Conservation (phyloP, 2,888 invertebrate species). For the Lissonota sp. region DNA sequence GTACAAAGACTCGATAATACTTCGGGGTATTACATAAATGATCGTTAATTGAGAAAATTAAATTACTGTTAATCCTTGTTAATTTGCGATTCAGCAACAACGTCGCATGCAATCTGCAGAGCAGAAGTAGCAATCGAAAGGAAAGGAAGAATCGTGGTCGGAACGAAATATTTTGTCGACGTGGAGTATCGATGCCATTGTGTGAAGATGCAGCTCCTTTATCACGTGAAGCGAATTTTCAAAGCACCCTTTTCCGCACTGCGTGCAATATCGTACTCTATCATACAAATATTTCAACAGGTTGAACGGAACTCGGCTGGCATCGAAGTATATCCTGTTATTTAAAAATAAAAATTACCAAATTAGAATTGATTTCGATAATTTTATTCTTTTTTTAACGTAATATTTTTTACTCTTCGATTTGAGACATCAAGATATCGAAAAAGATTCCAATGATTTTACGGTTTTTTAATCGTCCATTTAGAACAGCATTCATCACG, state of each 20-base stretch:
- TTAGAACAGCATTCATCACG: slow-evolving; percentile 19
- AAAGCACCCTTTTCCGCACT: slow-evolving; percentile 85
- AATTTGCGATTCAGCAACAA: background rate
- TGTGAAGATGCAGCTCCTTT: slow-evolving; percentile 66
- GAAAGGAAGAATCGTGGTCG: slow-evolving; percentile 82
- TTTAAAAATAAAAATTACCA: slow-evolving; percentile 52
- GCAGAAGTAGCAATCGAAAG: slow-evolving; percentile 87
- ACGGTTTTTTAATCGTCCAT: too few species aligned
- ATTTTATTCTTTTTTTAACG: background rate
- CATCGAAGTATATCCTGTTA: slow-evolving; percentile 85
- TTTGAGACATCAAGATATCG: too few species aligned
- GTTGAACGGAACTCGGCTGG: slow-evolving; percentile 86
- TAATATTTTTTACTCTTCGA: too few species aligned
- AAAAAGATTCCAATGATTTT: too few species aligned
- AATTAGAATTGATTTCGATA: background rate
- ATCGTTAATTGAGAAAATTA: background rate
- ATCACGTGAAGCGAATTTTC: slow-evolving; percentile 68
- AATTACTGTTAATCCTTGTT: background rate
- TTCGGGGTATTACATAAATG: too few species aligned
- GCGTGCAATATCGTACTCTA: slow-evolving; percentile 87
- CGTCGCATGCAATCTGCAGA: slow-evolving; percentile 84
- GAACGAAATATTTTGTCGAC: too few species aligned
- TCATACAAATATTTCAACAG: slow-evolving; percentile 87
- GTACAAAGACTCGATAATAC: too few species aligned
- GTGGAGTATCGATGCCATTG: slow-evolving; percentile 70